A percentile compares a stretch with the other conserved stretches of the same genome.
Conservation (phyloP, 2,113 vertebrate species). For the Daphoenositta chrysoptera region DNA sequence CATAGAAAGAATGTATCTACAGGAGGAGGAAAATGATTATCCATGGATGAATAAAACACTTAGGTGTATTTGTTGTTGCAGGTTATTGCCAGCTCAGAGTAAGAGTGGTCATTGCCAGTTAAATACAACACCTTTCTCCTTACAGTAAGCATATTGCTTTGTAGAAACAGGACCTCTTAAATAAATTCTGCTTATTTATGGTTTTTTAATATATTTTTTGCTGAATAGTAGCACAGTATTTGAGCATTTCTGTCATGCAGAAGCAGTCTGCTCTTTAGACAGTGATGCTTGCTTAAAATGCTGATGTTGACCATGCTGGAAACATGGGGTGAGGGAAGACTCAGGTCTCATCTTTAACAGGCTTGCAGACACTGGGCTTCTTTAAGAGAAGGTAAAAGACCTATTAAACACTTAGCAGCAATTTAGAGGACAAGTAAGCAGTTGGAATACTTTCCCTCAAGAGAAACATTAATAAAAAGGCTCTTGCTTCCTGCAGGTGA, state of each 20-base stretch:
- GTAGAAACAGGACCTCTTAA: not conserved
- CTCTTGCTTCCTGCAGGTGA: not conserved
- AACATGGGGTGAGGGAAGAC: not conserved
- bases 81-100: not conserved
- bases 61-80: not conserved
- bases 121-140: not conserved
- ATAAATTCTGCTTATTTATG: not conserved
- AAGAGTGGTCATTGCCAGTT: not conserved
- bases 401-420: not conserved
- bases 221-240: not conserved
- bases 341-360: not conserved
- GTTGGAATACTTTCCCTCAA: not conserved
- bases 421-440: not conserved
- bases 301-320: not conserved
- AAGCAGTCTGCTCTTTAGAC: conserved; percentile 12
- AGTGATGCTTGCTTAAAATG: not conserved
- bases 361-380: not conserved
- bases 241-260: not conserved
- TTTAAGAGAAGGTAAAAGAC: not conserved
- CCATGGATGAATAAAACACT: not conserved
- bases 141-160: not conserved
- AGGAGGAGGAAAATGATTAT: not conserved
- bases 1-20: not conserved
- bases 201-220: not conserved
- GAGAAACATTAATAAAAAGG: not conserved